Base-by-base conservation (phyloP, 2,888 invertebrate species). In the Drosophila paranaensis region DNA sequence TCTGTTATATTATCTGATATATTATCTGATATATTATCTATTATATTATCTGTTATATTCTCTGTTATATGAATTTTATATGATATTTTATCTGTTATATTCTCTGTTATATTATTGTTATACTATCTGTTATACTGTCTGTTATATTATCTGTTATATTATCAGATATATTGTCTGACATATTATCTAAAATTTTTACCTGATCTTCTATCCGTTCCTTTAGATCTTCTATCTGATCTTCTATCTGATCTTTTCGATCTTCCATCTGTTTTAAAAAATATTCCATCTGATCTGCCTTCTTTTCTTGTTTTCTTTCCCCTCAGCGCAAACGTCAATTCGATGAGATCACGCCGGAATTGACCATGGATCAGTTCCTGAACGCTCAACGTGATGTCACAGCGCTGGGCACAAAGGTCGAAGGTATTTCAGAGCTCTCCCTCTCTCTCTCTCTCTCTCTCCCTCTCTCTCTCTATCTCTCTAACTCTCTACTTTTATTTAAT, bases 311-410 rank as follows among this genome's bases (percentile, higher is more conserved):
- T 50, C 11, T 16, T 16, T 25, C 5, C 30, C n/a, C 8, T n/a
- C 1, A 80, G 79, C 79, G 81, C 27, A 60, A 72, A 13, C 37
- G 20, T 1, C 53, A 72, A 0, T 72, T 81, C 11, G 45, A 81
- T 51, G 53, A 75, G 53, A 80, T 80, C n/a, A 57, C 82, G 0
- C 42, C 56, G 0, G 55, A 60, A 0, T 16, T 80, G 30, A 79
- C 75, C 6, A 78, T 82, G 70, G 65, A 66, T 60, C 37, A 64
- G 35, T 80, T 75, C 56, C 40, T 80, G 2, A 3, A 42, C 10
- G 54, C 63, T 0, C 76, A 80, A 43, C 58, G 43, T 6, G 72
- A 80, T 6, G 62, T 81, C 6, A 14, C 40, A 2, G 33, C 53
- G 0, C 30, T 75, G 13, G 57, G 50, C 27, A 66, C 58, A n/a